A percentile compares a stretch with the other conserved stretches of the same genome.
Conservation (phyloP, 2,797 vertebrate species). For the Gouania willdenowi region DNA sequence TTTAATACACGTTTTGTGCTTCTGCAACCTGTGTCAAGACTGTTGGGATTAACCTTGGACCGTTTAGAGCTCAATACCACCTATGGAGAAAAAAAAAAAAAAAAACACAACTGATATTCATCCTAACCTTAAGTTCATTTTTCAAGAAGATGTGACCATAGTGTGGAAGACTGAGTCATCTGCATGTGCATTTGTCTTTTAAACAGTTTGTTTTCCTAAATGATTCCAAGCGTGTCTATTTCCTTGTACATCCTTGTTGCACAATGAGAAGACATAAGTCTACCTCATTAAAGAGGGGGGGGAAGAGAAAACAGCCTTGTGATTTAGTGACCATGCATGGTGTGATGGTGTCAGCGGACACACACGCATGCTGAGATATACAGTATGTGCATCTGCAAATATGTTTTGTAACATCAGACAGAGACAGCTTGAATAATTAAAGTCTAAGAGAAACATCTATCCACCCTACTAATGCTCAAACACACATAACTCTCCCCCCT, state of each 20-base stretch:
- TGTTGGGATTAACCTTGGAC: constrained; percentile 71
- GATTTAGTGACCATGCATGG: constrained; percentile 8
- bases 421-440: constrained; percentile 18
- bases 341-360: constrained; percentile 5
- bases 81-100: neutral
- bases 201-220: neutral
- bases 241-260: too few species aligned
- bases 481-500: neutral
- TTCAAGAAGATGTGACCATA: too few species aligned
- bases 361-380: constrained; percentile 12
- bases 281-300: neutral
- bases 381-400: neutral
- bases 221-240: constrained; percentile 3
- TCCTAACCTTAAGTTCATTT: constrained; percentile 5
- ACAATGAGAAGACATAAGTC: constrained; percentile 2
- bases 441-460: neutral
- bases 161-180: too few species aligned
- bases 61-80: neutral
- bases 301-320: neutral
- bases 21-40: constrained; percentile 62
- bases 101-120: neutral
- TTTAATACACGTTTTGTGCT: too few species aligned
- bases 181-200: neutral
- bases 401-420: constrained; percentile 8
- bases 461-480: neutral